Percentiles rank a stretch among this genome's conserved stretches.
phyloP scores from a whole-genome alignment of 1,140 invertebrate genomes.

The Ditylenchus dipsaci region DNA sequence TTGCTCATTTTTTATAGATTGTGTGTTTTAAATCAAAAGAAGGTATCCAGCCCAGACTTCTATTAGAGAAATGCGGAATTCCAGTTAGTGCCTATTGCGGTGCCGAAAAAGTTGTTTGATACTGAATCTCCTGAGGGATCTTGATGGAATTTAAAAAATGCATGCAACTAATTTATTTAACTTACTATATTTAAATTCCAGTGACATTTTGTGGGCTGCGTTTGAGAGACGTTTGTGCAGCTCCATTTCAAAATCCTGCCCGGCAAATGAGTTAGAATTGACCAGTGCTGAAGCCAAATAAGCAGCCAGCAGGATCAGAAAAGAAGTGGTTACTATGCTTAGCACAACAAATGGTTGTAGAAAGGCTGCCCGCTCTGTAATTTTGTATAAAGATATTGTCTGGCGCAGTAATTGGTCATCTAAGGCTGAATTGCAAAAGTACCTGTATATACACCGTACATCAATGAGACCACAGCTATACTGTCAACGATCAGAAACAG shows the following conservation, averaged over 20 bases:
- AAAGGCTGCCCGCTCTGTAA: conserved; percentile 22
- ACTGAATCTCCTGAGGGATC: too few relatives aligned
- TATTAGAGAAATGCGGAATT: too few relatives aligned
- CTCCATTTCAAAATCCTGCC: conserved; percentile 40
- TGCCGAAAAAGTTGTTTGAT: too few relatives aligned
- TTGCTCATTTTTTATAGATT: too few relatives aligned
- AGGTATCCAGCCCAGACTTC: too few relatives aligned
- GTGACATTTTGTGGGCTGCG: conserved; percentile 22
- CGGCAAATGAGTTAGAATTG: conserved; percentile 34
- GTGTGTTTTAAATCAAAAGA: too few relatives aligned
- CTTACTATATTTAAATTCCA: conserved; percentile 36
- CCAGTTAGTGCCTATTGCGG: too few relatives aligned
- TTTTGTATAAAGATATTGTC: too few relatives aligned
- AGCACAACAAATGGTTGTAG: conserved; percentile 43
- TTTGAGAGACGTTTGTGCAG: conserved; percentile 37
- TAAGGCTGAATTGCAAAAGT: too few relatives aligned
- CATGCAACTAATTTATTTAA: too few relatives aligned
- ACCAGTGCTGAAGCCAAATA: conserved; percentile 26
- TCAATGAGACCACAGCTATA: conserved; percentile 28
- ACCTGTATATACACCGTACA: conserved; percentile 18
- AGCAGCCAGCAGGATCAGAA: conserved; percentile 29
- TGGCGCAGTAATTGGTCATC: too few relatives aligned
- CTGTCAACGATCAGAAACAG: conserved; percentile 35
- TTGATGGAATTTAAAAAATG: too few relatives aligned
- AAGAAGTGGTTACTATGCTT: conserved; percentile 41